These are phyloP conservation scores for Papilio demoleus DNA, from an alignment of 2,888 invertebrate species.

Conservation along the genomic window DNA sequence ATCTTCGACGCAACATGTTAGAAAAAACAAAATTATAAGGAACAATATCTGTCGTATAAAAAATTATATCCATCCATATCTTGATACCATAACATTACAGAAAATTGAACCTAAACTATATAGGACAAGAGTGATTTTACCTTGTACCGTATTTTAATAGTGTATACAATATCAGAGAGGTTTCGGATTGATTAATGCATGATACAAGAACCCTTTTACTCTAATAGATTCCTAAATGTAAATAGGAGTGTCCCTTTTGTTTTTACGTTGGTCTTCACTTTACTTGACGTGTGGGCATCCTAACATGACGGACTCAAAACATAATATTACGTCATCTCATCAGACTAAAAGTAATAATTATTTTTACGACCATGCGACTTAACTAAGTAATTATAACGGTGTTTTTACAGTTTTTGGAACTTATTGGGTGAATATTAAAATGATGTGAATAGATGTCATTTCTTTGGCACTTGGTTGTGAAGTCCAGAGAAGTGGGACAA, in stretches of 20 bases:
- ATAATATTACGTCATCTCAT: neutral
- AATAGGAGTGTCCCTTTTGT: conserved; percentile 12
- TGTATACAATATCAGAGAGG: conserved; percentile 2
- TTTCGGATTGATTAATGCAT: conserved; percentile 17
- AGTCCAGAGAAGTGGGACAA: conserved; percentile 14
- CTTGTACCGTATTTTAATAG: neutral
- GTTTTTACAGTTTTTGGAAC: neutral
- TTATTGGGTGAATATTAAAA: neutral
- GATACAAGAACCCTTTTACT: conserved; percentile 22
- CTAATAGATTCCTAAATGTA: conserved; percentile 19
- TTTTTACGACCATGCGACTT: too few species aligned
- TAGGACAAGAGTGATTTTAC: neutral
- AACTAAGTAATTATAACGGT: neutral
- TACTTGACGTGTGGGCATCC: neutral
- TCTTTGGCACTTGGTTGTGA: conserved; percentile 2
- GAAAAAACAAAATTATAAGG: conserved; percentile 17
- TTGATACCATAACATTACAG: neutral
- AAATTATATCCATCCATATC: conserved; percentile 19
- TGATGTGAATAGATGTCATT: conserved; percentile 1
- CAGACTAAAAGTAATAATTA: neutral
- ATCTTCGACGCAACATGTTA: neutral
- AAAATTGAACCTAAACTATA: neutral
- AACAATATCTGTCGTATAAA: conserved; percentile 11
- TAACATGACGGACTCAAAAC: neutral
- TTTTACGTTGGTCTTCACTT: neutral